phyloP scores from a whole-genome alignment of 2,888 invertebrate species.

The Melolontha melolontha region DNA sequence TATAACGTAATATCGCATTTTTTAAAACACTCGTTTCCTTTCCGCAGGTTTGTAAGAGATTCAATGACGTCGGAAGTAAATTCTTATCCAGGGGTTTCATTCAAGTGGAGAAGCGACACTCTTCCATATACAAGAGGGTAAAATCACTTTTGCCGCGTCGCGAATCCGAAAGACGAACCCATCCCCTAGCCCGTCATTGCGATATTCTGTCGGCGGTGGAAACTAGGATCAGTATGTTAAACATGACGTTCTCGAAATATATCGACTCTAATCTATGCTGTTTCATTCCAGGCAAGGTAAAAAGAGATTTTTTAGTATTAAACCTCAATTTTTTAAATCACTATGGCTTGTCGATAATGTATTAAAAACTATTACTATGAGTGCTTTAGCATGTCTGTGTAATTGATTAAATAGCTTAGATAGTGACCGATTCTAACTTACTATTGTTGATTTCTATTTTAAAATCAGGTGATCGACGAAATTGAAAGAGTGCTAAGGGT shows the following conservation, averaged over 20 bases:
- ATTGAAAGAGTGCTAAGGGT: conserved; percentile 79
- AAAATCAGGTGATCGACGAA: conserved; percentile 85
- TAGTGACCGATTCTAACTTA: too few relatives aligned
- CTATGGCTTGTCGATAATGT: too few relatives aligned
- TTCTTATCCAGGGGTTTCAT: conserved; percentile 86
- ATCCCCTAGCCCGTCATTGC: conserved; percentile 87
- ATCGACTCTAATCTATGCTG: conserved; percentile 87
- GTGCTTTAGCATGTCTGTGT: too few relatives aligned
- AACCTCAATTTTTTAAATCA: neutral
- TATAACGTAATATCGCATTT: too few relatives aligned
- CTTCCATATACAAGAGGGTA: conserved; percentile 79
- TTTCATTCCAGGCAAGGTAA: conserved; percentile 93
- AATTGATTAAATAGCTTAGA: too few relatives aligned
- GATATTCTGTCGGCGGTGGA: conserved; percentile 92
- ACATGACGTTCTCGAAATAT: conserved; percentile 92
- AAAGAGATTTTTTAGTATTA: conserved; percentile 43
- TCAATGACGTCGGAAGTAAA: conserved; percentile 81
- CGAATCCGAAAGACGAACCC: conserved; percentile 89
- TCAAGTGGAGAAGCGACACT: conserved; percentile 82
- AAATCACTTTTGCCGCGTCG: conserved; percentile 86
- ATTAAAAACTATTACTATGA: too few relatives aligned
- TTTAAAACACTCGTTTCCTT: too few relatives aligned
- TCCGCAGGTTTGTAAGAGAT: conserved; percentile 80
- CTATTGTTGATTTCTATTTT: neutral
- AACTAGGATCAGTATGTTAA: conserved; percentile 90